Evolutionary conservation across 53 echinoderm and acorn worm species (phyloP).

Genomic region (Hippasteria phrygiana): DNA sequence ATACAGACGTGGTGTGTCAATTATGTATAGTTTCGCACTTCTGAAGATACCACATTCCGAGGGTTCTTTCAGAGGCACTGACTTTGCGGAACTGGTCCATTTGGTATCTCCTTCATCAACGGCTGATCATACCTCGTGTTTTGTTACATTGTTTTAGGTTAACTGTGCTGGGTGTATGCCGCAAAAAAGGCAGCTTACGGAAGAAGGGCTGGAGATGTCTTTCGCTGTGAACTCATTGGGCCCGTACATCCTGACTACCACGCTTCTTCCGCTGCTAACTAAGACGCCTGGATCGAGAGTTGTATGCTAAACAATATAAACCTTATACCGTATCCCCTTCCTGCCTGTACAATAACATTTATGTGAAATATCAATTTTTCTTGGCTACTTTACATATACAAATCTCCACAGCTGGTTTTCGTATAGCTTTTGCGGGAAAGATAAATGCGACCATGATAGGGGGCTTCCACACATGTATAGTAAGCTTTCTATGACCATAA

Average conservation of each 20-base stretch:
- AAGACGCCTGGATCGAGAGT: constrained; percentile 75
- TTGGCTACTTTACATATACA: no score
- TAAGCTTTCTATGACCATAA: no score
- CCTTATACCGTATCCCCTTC: no score
- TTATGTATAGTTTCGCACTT: no score
- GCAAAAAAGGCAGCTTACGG: constrained; percentile 50
- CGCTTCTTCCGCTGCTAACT: constrained; percentile 73
- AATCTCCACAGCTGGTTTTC: no score
- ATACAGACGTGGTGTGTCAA: no score
- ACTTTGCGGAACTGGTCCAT: background rate
- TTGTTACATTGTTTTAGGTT: constrained; percentile 53
- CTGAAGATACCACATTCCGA: no score
- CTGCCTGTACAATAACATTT: no score
- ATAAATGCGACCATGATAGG: no score
- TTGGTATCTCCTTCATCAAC: background rate
- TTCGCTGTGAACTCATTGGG: constrained; percentile 85
- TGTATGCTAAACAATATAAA: constrained; percentile 63
- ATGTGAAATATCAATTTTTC: no score
- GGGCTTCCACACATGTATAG: no score
- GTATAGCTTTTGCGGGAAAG: no score
- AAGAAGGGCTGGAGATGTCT: constrained; percentile 75
- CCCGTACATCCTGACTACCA: constrained; percentile 76
- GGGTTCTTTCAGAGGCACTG: background rate
- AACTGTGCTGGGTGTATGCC: constrained; percentile 90
- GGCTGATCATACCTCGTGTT: background rate